Evolutionary conservation across 2,888 invertebrate genomes (phyloP).

Genomic region (Gryllus longicercus): DNA sequence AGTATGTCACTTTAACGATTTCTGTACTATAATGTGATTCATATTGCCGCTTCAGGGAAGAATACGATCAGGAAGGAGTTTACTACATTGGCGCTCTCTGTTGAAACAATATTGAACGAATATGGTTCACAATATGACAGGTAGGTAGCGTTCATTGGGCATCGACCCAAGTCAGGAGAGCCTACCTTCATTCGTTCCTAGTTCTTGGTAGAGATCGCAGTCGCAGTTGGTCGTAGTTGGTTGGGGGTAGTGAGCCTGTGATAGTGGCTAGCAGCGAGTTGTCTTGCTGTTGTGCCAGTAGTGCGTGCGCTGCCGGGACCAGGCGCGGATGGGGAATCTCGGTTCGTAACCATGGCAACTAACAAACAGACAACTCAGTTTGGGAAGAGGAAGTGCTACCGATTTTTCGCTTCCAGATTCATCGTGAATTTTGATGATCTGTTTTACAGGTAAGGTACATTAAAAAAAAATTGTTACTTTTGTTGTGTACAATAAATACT

Average conservation of each 20-base stretch:
- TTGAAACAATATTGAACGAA: no score
- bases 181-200: background rate
- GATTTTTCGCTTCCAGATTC: background rate
- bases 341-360: background rate
- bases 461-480: no score
- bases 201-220: background rate
- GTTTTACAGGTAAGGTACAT: background rate
- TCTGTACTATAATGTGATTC: no score
- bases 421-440: background rate
- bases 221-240: background rate
- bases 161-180: no score
- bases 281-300: background rate
- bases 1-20: no score
- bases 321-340: background rate
- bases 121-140: no score
- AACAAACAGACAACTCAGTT: background rate
- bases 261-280: background rate
- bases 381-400: background rate
- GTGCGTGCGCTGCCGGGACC: background rate
- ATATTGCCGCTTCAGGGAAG: no score
- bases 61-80: no score
- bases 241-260: background rate
- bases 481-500: no score
- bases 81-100: no score
- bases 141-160: no score